A percentile compares a stretch with the other conserved stretches of the same genome.
These are phyloP conservation scores for Varecia variegata DNA, from an alignment of 2,797 vertebrate genomes.

Conservation along the genomic window DNA sequence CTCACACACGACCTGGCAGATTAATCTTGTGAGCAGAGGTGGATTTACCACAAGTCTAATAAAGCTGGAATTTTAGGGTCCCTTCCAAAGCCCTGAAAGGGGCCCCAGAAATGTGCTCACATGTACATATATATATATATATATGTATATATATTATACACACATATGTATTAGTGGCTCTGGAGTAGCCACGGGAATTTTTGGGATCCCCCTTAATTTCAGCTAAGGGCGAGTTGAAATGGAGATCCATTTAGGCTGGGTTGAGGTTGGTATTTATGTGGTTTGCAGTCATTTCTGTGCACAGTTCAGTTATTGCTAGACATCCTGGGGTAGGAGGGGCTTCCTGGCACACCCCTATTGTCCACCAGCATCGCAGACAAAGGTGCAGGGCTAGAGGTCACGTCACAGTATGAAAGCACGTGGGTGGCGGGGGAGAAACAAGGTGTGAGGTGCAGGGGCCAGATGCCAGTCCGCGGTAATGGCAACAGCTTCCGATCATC, in stretches of 20 bases:
- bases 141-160: background rate
- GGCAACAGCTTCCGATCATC: background rate
- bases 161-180: background rate
- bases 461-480: background rate
- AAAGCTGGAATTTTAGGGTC: background rate
- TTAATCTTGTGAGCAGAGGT: background rate
- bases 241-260: background rate
- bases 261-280: background rate
- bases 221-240: background rate
- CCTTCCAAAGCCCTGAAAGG: background rate
- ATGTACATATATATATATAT: background rate
- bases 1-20: background rate
- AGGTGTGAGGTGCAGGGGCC: background rate
- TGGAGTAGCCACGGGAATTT: background rate
- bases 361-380: background rate
- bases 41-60: background rate
- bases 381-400: background rate
- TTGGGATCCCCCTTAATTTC: background rate
- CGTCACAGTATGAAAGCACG: background rate
- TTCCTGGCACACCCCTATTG: rapidly evolving
- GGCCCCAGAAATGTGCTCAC: background rate
- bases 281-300: background rate
- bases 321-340: background rate
- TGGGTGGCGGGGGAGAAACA: background rate
- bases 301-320: background rate